These are phyloP conservation scores for Albula glossodonta DNA, from an alignment of 2,113 vertebrate genomes.

Conservation along the genomic window DNA sequence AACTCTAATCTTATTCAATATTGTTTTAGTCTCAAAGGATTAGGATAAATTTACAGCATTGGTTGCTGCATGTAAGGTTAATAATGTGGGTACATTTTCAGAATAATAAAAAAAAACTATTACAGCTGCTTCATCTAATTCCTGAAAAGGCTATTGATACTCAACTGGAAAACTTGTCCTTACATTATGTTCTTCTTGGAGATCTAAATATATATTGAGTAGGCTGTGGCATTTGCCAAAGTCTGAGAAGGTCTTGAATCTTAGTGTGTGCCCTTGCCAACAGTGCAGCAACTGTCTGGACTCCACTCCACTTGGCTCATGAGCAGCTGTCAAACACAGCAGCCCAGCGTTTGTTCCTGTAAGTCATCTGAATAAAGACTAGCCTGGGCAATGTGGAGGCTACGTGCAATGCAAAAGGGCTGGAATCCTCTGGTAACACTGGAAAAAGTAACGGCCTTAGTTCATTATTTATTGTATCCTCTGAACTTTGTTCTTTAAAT, in stretches of 20 bases:
- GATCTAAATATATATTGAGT: not conserved
- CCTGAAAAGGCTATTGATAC: not conserved
- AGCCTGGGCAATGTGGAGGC: not conserved
- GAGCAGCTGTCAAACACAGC: constrained; percentile 1
- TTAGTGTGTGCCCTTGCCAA: constrained; percentile 8
- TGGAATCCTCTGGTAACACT: constrained; percentile 11
- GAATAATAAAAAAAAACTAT: not conserved
- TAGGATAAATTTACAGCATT: not conserved
- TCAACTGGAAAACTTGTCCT: not conserved
- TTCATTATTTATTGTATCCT: not conserved
- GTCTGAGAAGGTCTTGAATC: not conserved
- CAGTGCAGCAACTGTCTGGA: not conserved
- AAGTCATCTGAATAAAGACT: constrained; percentile 5
- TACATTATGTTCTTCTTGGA: not conserved
- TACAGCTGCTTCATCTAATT: constrained; percentile 15
- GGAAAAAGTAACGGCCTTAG: not conserved
- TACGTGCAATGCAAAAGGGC: not conserved
- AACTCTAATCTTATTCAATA: not conserved
- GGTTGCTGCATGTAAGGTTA: not conserved
- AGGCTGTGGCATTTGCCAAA: not conserved
- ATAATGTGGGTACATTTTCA: not conserved
- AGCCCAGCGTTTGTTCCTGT: constrained; percentile 10
- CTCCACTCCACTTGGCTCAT: constrained; percentile 8
- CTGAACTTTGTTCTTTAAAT: not conserved
- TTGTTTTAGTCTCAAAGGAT: not conserved